These are phyloP conservation scores for Agrotis segetum DNA, from an alignment of 2,888 invertebrate genomes.

Conservation along the genomic window DNA sequence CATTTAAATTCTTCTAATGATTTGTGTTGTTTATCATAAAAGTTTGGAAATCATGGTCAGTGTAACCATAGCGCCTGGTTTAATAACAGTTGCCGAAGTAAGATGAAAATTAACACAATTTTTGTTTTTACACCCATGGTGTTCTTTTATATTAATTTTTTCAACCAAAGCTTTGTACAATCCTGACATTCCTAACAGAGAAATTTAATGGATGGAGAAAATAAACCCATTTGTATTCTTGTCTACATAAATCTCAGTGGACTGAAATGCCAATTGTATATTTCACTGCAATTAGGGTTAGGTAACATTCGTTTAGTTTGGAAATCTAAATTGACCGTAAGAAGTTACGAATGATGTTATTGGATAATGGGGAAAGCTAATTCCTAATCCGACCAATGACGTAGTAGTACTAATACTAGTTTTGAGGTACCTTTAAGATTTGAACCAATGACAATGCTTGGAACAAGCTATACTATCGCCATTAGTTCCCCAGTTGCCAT, in stretches of 20 bases:
- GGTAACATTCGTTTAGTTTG: conserved; percentile 43
- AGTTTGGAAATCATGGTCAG: conserved; percentile 41
- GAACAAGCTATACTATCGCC: too few relatives aligned
- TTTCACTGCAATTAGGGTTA: conserved; percentile 54
- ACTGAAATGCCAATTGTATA: conserved; percentile 54
- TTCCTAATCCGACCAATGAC: too few relatives aligned
- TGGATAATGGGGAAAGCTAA: too few relatives aligned
- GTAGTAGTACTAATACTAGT: too few relatives aligned
- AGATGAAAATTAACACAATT: conserved; percentile 23
- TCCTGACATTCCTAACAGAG: neutral
- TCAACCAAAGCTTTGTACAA: conserved; percentile 4
- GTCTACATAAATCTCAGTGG: conserved; percentile 30
- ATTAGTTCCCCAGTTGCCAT: too few relatives aligned
- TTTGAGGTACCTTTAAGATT: too few relatives aligned
- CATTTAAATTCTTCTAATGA: conserved; percentile 19
- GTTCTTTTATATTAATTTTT: conserved; percentile 8
- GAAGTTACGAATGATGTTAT: conserved; percentile 24
- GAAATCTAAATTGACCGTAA: conserved; percentile 22
- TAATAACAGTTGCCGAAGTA: conserved; percentile 41
- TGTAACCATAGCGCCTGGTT: conserved; percentile 14
- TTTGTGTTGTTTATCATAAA: conserved; percentile 33
- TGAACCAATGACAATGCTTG: too few relatives aligned
- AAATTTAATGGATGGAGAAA: conserved; percentile 33
- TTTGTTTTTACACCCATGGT: conserved; percentile 6
- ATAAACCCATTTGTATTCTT: conserved; percentile 47